Evolutionary conservation across 1,140 invertebrate genomes (phyloP).

Genomic region (Sinonovacula constricta): DNA sequence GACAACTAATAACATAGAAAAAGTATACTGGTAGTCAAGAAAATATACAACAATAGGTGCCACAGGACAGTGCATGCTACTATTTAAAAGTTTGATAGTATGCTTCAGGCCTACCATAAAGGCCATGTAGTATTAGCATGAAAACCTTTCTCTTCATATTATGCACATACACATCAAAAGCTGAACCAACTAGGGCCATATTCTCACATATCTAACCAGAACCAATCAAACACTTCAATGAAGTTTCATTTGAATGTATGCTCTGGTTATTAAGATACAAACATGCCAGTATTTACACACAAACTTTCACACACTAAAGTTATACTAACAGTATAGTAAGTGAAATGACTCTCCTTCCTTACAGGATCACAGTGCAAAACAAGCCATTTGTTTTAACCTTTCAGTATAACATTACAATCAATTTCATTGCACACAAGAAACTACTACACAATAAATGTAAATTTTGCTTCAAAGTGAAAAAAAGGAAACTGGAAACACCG

Average conservation of each 20-base stretch:
- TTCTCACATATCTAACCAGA: no score
- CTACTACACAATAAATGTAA: background rate
- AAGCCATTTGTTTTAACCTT: background rate
- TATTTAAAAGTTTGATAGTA: no score
- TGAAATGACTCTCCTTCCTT: background rate
- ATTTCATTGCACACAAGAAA: background rate
- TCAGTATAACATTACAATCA: background rate
- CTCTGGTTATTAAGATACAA: background rate
- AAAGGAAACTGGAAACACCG: background rate
- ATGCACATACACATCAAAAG: no score
- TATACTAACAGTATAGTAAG: no score
- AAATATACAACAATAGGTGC: no score
- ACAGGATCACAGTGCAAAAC: background rate
- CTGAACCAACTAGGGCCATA: no score
- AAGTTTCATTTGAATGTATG: background rate
- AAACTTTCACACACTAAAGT: background rate
- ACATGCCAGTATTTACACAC: background rate
- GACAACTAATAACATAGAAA: no score
- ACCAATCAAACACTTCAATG: background rate
- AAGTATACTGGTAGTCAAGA: no score
- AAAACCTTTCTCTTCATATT: no score
- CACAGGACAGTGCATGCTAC: no score
- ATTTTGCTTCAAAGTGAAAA: background rate
- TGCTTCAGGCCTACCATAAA: no score
- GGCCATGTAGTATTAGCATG: no score